Percentiles rank a stretch among this genome's conserved stretches.
phyloP scores from a whole-genome alignment of 64 coral and sea anemone species.

The Montipora sp. region DNA sequence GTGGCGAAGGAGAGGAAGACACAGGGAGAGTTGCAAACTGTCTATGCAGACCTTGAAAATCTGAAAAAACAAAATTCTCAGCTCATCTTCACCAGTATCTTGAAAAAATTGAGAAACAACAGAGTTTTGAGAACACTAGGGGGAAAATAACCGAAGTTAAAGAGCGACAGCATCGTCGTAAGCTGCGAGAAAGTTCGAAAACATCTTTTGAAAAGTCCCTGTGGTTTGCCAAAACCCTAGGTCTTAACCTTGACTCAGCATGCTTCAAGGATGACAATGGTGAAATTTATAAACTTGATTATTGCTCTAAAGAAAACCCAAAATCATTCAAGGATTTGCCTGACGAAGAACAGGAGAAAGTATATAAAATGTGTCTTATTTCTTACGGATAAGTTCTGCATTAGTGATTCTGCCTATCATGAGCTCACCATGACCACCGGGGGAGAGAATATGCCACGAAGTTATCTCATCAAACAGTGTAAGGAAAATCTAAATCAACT shows the following conservation, averaged over 20 bases:
- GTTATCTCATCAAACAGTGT: slow-evolving; percentile 77
- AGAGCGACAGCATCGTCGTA: slow-evolving; percentile 15
- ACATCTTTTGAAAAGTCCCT: slow-evolving; percentile 43
- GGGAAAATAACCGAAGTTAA: background rate
- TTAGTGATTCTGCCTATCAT: slow-evolving; percentile 72
- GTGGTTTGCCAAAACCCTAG: slow-evolving; percentile 55
- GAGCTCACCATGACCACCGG: slow-evolving; percentile 68
- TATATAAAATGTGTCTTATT: slow-evolving; percentile 62
- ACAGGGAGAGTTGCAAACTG: too few species aligned
- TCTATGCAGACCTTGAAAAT: background rate
- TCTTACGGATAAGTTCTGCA: slow-evolving; percentile 68
- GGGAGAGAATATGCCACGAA: slow-evolving; percentile 61
- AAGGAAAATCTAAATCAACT: slow-evolving; percentile 69
- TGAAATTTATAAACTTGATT: background rate
- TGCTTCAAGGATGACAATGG: slow-evolving; percentile 35
- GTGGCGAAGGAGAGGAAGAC: too few species aligned
- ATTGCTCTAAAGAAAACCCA: background rate
- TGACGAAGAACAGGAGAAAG: slow-evolving; percentile 65
- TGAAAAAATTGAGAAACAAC: slow-evolving; percentile 45
- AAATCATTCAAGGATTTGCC: slow-evolving; percentile 71
- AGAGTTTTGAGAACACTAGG: slow-evolving; percentile 31
- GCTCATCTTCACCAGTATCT: slow-evolving; percentile 34
- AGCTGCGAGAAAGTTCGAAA: slow-evolving; percentile 17
- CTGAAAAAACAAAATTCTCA: slow-evolving; percentile 5
- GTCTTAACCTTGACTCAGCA: background rate